A percentile compares a stretch with the other conserved stretches of the same genome.
phyloP scores from a whole-genome alignment of 2,113 vertebrate genomes.

The Protomyctophum bolini region DNA sequence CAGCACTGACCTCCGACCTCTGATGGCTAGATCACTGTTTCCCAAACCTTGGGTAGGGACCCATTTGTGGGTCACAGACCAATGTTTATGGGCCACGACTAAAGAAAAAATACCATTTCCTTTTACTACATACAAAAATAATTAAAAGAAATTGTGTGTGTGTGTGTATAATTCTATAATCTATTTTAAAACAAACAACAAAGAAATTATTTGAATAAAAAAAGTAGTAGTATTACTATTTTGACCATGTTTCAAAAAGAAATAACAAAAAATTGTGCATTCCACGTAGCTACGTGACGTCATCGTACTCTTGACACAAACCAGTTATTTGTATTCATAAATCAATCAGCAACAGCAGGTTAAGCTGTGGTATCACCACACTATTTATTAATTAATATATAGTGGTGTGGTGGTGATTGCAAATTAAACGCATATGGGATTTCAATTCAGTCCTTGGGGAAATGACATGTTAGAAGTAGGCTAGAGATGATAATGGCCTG shows the following conservation, averaged over 20 bases:
- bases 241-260: no score
- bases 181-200: no score
- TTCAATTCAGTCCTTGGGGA: slow-evolving; percentile 14
- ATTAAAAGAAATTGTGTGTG: no score
- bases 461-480: slow-evolving; percentile 14
- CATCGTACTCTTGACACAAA: no score
- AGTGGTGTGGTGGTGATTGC: slow-evolving; percentile 1
- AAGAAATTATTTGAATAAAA: no score
- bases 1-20: slow-evolving; percentile 18
- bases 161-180: no score
- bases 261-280: no score
- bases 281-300: no score
- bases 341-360: background rate
- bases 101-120: no score
- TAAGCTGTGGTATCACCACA: slow-evolving; percentile 24
- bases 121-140: no score
- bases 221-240: no score
- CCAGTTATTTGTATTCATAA: slow-evolving; percentile 14
- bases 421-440: background rate
- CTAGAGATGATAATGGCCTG: slow-evolving; percentile 5
- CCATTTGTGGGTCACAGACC: background rate
- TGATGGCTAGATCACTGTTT: background rate
- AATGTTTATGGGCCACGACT: background rate
- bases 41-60: background rate
- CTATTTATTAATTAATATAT: slow-evolving; percentile 29